Percentiles rank a stretch among this genome's conserved stretches.
Evolutionary conservation across 2,888 invertebrate genomes (phyloP).

Genomic region (Cheilosia pagana): DNA sequence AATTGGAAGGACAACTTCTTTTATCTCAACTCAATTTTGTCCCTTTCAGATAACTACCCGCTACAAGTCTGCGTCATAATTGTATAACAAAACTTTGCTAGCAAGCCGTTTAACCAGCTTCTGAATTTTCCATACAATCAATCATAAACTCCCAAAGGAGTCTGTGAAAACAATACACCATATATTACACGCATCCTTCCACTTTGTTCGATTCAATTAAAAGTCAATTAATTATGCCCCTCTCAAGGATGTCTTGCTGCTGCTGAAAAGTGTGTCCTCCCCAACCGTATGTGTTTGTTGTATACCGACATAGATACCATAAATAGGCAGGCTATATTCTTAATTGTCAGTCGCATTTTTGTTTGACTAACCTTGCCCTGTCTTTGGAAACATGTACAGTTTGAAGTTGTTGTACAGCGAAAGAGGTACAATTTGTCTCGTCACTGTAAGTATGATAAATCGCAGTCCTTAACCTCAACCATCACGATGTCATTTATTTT

Average conservation of each 20-base stretch:
- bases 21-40: too few species aligned
- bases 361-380: not conserved
- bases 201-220: slow-evolving; percentile 18
- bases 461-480: not conserved
- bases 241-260: not conserved
- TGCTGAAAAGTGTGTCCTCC: not conserved
- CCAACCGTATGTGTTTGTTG: not conserved
- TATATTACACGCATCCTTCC: not conserved
- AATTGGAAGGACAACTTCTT: too few species aligned
- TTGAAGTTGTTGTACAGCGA: too few species aligned
- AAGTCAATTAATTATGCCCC: slow-evolving; percentile 27
- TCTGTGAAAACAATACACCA: not conserved
- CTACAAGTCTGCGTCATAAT: too few species aligned
- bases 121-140: not conserved
- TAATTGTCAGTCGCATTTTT: slow-evolving; percentile 11
- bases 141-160: not conserved
- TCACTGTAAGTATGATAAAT: slow-evolving; percentile 26
- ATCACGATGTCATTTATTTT: slow-evolving; percentile 22
- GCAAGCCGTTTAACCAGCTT: not conserved
- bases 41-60: too few species aligned
- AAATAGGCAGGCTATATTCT: not conserved
- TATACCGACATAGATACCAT: slow-evolving; percentile 4
- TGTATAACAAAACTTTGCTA: not conserved
- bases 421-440: slow-evolving; percentile 8
- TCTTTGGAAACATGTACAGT: not conserved